Evolutionary conservation across 2,888 invertebrate species (phyloP).

Genomic region (Dolichopus griseipennis): DNA sequence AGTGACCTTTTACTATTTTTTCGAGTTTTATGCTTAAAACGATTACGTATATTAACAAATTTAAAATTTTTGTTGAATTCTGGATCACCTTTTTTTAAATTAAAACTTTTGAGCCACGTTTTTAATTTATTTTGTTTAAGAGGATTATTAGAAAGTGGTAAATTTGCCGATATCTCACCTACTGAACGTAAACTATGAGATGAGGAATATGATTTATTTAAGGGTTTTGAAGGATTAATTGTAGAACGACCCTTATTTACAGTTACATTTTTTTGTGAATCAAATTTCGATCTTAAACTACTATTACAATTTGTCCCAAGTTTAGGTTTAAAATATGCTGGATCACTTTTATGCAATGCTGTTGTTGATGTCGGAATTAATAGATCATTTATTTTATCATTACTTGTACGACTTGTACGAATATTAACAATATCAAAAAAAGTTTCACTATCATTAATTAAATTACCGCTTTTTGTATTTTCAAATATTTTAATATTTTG

Average conservation of each 20-base stretch:
- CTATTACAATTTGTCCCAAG: background rate
- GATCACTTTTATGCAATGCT: background rate
- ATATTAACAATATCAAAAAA: background rate
- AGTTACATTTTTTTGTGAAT: background rate
- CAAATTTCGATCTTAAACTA: no score
- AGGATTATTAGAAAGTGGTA: background rate
- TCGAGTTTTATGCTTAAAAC: background rate
- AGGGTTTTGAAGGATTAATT: background rate
- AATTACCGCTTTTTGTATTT: background rate
- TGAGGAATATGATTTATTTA: background rate
- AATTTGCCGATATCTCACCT: background rate
- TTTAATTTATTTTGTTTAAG: background rate
- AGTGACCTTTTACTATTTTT: background rate
- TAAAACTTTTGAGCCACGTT: background rate
- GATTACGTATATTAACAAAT: background rate
- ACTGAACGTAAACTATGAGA: background rate
- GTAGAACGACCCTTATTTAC: background rate
- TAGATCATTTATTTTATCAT: background rate
- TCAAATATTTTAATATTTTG: background rate
- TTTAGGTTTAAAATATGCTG: background rate
- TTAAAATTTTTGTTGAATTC: constrained; percentile 5
- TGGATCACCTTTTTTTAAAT: constrained; percentile 7
- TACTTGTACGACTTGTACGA: background rate
- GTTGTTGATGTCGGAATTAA: background rate
- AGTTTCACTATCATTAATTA: background rate